These are phyloP conservation scores for Anguilla rostrata DNA, from an alignment of 2,113 vertebrate species.

Conservation along the genomic window DNA sequence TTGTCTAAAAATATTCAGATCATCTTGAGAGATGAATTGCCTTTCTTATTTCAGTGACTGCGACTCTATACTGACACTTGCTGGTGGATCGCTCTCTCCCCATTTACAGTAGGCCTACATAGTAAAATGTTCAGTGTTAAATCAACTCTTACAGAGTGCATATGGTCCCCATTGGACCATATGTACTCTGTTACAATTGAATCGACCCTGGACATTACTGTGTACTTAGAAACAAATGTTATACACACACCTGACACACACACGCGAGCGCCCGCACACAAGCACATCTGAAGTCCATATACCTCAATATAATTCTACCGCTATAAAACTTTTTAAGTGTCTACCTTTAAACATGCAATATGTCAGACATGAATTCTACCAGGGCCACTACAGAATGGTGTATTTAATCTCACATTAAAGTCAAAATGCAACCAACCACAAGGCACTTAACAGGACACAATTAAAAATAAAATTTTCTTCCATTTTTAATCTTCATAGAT, in stretches of 20 bases:
- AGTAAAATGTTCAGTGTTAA: too few relatives aligned
- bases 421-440: background rate
- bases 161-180: too few relatives aligned
- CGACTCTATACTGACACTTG: constrained; percentile 69
- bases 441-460: background rate
- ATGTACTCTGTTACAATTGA: too few relatives aligned
- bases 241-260: background rate
- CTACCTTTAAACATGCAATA: too few relatives aligned
- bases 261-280: background rate
- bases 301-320: background rate
- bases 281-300: background rate
- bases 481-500: too few relatives aligned
- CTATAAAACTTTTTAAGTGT: too few relatives aligned
- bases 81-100: constrained; percentile 52
- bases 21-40: background rate
- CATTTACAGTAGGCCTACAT: constrained; percentile 8
- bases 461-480: background rate
- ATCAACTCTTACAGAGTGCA: too few relatives aligned
- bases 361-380: background rate
- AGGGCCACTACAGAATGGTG: too few relatives aligned
- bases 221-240: too few relatives aligned
- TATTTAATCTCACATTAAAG: background rate
- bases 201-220: too few relatives aligned
- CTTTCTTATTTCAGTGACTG: background rate
- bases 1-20: background rate